These are phyloP conservation scores for Chlorops oryzae DNA, from an alignment of 1,140 invertebrate genomes.

Conservation along the genomic window DNA sequence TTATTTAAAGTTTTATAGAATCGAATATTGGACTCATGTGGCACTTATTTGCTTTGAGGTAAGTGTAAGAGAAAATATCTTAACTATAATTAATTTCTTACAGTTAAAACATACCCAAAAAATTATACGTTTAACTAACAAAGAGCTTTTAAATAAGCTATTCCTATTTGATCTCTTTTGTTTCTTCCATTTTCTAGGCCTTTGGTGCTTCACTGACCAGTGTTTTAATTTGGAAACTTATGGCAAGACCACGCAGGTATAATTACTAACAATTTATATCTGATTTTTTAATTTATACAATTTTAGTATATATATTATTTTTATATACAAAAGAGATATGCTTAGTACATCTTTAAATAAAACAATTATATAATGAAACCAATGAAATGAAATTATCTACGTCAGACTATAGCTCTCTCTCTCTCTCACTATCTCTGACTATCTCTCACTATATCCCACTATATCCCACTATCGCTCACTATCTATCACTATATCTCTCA, in stretches of 20 bases:
- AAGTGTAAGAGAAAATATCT: conserved; percentile 1
- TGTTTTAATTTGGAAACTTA: conserved; percentile 35
- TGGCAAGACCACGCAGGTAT: conserved; percentile 33
- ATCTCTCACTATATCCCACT: too few relatives aligned
- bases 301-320: neutral
- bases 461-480: too few relatives aligned
- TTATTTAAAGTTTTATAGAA: conserved; percentile 30
- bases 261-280: conserved; percentile 19
- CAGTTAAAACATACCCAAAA: neutral
- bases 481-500: too few relatives aligned
- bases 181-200: too few relatives aligned
- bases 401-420: too few relatives aligned
- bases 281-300: neutral
- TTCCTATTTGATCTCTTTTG: too few relatives aligned
- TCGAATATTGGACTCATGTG: conserved; percentile 30
- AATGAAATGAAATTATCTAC: too few relatives aligned
- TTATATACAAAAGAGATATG: too few relatives aligned
- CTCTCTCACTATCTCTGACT: too few relatives aligned
- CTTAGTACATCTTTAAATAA: too few relatives aligned
- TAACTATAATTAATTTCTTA: neutral
- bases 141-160: too few relatives aligned
- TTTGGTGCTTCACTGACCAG: conserved; percentile 34
- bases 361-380: too few relatives aligned
- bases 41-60: conserved; percentile 38
- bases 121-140: neutral